Conservation (phyloP, 2,888 invertebrate species). For the Ptilodon capucinus region DNA sequence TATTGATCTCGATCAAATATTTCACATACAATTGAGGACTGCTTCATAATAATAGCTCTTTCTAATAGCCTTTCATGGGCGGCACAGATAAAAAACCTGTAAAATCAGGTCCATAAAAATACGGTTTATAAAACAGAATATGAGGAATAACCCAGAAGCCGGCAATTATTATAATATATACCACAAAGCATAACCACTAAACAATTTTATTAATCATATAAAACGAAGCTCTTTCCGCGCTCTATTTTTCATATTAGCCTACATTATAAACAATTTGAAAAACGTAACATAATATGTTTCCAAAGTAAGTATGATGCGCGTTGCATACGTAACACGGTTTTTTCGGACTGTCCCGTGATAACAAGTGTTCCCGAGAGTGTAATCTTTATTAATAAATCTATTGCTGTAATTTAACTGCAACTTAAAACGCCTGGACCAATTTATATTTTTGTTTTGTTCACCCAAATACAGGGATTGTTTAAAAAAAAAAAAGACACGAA, state of each 20-base stretch:
- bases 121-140: neutral
- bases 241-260: slow-evolving; percentile 26
- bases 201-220: slow-evolving; percentile 29
- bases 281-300: slow-evolving; percentile 36
- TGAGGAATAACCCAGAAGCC: slow-evolving; percentile 24
- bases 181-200: slow-evolving; percentile 17
- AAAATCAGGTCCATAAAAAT: no score
- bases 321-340: neutral
- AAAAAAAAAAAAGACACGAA: no score
- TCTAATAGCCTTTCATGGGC: no score
- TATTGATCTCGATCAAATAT: slow-evolving; percentile 2
- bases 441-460: no score
- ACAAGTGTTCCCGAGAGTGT: no score
- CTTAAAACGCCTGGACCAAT: no score
- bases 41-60: no score
- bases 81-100: no score
- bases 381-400: no score
- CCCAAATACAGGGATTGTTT: no score
- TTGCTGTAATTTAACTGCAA: no score
- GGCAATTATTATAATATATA: slow-evolving; percentile 10
- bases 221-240: slow-evolving; percentile 11
- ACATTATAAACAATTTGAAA: slow-evolving; percentile 14
- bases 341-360: neutral
- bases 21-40: neutral
- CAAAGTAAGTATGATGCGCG: neutral